Evolutionary conservation across 2,797 vertebrate genomes (phyloP).

Genomic region (Dipus sagitta): DNA sequence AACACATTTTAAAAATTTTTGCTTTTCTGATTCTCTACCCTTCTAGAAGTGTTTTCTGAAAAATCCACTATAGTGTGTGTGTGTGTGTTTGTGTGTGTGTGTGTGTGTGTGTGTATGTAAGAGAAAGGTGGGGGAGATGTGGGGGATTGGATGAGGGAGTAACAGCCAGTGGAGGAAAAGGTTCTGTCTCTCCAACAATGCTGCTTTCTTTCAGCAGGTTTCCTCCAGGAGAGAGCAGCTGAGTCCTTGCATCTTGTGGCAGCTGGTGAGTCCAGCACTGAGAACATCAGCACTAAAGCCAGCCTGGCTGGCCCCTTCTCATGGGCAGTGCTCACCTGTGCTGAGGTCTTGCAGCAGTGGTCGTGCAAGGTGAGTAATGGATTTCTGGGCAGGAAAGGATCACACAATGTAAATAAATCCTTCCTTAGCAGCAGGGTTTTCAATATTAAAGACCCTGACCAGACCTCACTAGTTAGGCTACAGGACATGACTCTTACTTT

Average conservation of each 20-base stretch:
- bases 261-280: slow-evolving; percentile 60
- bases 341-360: slow-evolving; percentile 63
- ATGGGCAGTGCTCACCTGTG: slow-evolving; percentile 50
- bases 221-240: slow-evolving; percentile 63
- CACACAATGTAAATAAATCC: slow-evolving; percentile 30
- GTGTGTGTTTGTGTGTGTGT: not conserved
- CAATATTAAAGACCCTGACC: not conserved
- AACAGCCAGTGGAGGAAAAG: slow-evolving; percentile 55
- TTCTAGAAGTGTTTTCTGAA: slow-evolving; percentile 20
- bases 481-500: not conserved
- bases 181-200: slow-evolving; percentile 62
- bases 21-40: slow-evolving; percentile 2
- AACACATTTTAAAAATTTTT: not conserved
- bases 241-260: slow-evolving; percentile 66
- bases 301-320: slow-evolving; percentile 21
- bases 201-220: slow-evolving; percentile 75
- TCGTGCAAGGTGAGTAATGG: slow-evolving; percentile 70
- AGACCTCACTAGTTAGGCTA: not conserved
- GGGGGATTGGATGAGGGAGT: slow-evolving; percentile 4
- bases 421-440: not conserved
- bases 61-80: not conserved
- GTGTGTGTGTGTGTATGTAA: not conserved
- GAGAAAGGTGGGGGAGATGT: not conserved
- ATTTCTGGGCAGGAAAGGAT: slow-evolving; percentile 53
- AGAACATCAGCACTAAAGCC: slow-evolving; percentile 62